A percentile compares a stretch with the other conserved stretches of the same genome.
These are phyloP conservation scores for Chironomus striatipennis DNA, from an alignment of 1,140 invertebrate species.

Conservation along the genomic window DNA sequence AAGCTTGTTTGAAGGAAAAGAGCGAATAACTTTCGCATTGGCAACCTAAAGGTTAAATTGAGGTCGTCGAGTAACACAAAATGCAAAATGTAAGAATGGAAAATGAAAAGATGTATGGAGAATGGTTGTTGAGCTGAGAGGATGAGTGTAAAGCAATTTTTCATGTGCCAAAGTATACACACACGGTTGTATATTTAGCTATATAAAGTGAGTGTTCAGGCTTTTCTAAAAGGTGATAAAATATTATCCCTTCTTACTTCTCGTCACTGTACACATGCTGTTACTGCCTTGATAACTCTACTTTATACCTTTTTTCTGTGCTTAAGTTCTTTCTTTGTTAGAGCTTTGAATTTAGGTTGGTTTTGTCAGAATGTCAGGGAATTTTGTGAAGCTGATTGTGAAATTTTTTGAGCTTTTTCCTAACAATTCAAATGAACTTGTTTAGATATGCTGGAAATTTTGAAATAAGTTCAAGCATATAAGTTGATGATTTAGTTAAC, in stretches of 20 bases:
- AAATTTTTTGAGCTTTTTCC: no score
- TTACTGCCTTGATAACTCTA: constrained; percentile 1
- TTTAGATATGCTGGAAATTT: no score
- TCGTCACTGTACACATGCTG: neutral
- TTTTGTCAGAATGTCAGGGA: no score
- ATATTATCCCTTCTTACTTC: neutral
- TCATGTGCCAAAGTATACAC: neutral
- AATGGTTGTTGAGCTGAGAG: neutral
- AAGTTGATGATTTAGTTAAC: no score
- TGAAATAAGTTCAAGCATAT: no score
- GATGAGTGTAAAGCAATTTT: neutral
- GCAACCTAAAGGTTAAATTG: neutral
- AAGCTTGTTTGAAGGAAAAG: neutral
- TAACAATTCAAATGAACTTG: no score
- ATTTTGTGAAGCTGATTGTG: no score
- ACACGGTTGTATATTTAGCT: neutral
- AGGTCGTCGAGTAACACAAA: neutral
- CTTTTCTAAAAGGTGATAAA: constrained; percentile 5
- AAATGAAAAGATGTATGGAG: neutral
- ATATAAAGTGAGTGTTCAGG: neutral
- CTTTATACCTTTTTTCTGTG: neutral
- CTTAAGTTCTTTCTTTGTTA: no score
- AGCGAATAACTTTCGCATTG: neutral
- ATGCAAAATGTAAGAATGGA: no score
- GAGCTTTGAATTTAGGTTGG: no score